Conservation (phyloP, 2,888 invertebrate species). For the Cartodere bifasciata region DNA sequence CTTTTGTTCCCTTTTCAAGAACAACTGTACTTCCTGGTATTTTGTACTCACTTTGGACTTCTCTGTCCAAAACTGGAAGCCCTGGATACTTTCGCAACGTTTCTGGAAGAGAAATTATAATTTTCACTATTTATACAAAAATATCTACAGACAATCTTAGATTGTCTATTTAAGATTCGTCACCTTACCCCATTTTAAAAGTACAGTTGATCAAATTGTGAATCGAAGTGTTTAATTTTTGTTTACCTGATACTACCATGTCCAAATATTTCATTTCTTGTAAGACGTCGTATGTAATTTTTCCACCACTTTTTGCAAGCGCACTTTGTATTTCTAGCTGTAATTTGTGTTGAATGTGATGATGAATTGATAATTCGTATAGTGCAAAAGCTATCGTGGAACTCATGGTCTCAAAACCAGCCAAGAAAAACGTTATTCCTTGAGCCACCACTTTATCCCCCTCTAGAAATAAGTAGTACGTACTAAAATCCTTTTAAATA, state of each 20-base stretch:
- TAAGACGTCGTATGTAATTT: constrained; percentile 39
- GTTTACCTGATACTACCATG: constrained; percentile 41
- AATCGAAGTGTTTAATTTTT: too few species aligned
- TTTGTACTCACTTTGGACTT: constrained; percentile 20
- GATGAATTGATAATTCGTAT: constrained; percentile 41
- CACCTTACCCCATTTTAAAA: too few species aligned
- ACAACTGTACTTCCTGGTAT: constrained; percentile 17
- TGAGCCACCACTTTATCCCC: constrained; percentile 45
- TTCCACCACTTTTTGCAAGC: constrained; percentile 30
- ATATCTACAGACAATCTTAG: too few species aligned
- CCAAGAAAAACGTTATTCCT: constrained; percentile 45
- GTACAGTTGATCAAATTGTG: too few species aligned
- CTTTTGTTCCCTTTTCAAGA: constrained; percentile 24
- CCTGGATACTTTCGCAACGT: constrained; percentile 31
- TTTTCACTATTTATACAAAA: background rate
- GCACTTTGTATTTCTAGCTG: constrained; percentile 37
- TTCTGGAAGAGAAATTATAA: constrained; percentile 15
- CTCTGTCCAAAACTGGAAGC: constrained; percentile 20
- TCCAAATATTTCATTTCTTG: constrained; percentile 44
- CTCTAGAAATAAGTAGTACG: constrained; percentile 36
- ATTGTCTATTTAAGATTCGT: too few species aligned
- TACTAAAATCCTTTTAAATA: too few species aligned
- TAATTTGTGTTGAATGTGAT: constrained; percentile 40
- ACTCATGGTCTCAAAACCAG: constrained; percentile 49
- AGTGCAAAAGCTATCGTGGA: constrained; percentile 43